Conservation (phyloP, 2,113 vertebrate genomes). For the Meriones unguiculatus region DNA sequence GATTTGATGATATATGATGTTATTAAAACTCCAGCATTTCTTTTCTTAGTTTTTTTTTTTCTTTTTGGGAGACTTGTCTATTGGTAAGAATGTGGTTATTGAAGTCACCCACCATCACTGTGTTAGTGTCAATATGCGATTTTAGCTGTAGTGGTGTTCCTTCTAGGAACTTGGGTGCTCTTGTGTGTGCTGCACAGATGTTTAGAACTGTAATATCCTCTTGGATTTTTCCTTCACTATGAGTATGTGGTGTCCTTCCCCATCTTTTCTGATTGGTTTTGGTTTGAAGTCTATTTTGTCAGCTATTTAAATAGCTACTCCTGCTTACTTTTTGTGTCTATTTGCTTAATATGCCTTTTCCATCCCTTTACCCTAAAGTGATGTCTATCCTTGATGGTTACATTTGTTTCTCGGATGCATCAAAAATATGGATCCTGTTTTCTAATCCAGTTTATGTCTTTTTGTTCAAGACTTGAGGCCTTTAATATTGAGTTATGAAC, state of each 20-base stretch:
- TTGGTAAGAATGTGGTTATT: neutral
- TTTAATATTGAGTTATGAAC: neutral
- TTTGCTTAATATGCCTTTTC: neutral
- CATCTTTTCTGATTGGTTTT: neutral
- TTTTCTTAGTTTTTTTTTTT: neutral
- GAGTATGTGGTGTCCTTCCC: neutral
- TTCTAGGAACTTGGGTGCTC: neutral
- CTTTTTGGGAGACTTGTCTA: neutral
- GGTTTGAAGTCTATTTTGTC: neutral
- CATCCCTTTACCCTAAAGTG: neutral
- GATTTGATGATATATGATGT: neutral
- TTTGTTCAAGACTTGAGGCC: neutral
- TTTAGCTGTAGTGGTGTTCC: neutral
- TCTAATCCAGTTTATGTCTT: neutral
- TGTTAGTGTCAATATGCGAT: neutral
- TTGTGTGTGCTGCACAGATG: neutral
- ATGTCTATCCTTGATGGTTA: neutral
- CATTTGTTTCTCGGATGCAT: neutral
- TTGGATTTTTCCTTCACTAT: neutral
- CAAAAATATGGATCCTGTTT: neutral
- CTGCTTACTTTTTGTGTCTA: neutral
- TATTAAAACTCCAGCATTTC: neutral
- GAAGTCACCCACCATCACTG: neutral
- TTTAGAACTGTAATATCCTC: neutral
- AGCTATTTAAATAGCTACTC: neutral